phyloP scores from a whole-genome alignment of 2,797 vertebrate genomes.

The Monodelphis domestica region DNA sequence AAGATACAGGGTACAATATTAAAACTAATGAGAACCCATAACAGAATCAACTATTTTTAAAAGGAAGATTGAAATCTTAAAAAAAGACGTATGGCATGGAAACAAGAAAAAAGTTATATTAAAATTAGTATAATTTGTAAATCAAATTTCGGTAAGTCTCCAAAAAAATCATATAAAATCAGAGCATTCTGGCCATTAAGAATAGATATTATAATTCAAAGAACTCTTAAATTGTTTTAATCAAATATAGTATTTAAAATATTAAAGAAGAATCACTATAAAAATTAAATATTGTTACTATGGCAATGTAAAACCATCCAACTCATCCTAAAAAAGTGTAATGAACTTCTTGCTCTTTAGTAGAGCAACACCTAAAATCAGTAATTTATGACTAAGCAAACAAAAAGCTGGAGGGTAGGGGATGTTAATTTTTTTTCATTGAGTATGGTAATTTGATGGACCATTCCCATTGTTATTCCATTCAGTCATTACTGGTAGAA shows the following conservation, averaged over 20 bases:
- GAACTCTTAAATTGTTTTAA: slow-evolving; percentile 62
- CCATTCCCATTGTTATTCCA: neutral
- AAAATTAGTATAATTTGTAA: slow-evolving; percentile 74
- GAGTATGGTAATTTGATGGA: neutral
- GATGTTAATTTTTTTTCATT: neutral
- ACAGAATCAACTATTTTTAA: neutral
- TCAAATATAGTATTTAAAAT: slow-evolving; percentile 70
- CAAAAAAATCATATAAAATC: slow-evolving; percentile 60
- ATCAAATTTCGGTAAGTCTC: slow-evolving; percentile 63
- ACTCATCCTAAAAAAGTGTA: slow-evolving; percentile 53
- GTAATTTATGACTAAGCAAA: neutral
- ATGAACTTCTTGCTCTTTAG: slow-evolving; percentile 50
- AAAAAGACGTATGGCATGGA: slow-evolving; percentile 54
- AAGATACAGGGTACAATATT: neutral
- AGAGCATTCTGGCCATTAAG: slow-evolving; percentile 61
- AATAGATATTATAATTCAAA: slow-evolving; percentile 66
- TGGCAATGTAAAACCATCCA: slow-evolving; percentile 55
- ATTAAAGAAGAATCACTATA: slow-evolving; percentile 25
- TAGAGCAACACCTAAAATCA: neutral
- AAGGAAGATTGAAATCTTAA: slow-evolving; percentile 62
- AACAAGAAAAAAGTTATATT: slow-evolving; percentile 60
- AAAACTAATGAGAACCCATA: slow-evolving; percentile 52
- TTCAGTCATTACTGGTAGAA: neutral
- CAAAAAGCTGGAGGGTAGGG: neutral
- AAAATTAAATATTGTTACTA: slow-evolving; percentile 68